Base-by-base conservation (phyloP, 2,113 vertebrate genomes). In the Rhabdomys dilectus region DNA sequence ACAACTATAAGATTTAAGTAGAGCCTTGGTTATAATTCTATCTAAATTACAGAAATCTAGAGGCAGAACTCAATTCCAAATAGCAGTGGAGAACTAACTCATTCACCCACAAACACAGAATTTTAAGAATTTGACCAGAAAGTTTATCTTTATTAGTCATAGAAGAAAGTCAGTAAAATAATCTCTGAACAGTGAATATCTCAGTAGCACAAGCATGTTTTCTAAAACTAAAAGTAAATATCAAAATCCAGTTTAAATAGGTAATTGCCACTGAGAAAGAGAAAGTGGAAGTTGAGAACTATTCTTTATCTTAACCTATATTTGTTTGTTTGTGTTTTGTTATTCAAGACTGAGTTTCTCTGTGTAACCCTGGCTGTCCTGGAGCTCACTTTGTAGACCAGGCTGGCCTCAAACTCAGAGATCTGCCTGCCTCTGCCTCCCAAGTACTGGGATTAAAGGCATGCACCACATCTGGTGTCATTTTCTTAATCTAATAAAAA, bases 401-500 rank as follows among this genome's bases (percentile, higher is more conserved):
- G 56, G 56, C 81, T 84, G n/a, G n/a, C 56, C 81, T 84, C 7
- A 7, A 42, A 84, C 13, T 84, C 53, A 4, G 56, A 58, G 7
- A 39, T 84, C 36, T 62, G 24, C 7, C 22, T 60, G n/a, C 80
- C 12, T 58, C 80, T 39, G 36, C n/a, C 53, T 82, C 80, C 80
- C 1, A 24, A 60, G 56, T 82, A 3, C 56, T 82, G 36, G 53
- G 36, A 82, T 22, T 60, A 82, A 82, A 82, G 22, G 36, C 4
- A 0, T 42, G n/a, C 3, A 1, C 6, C 13, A 84, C 7, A 60
- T 24, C 21, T 29, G n/a, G 81, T 3, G 4, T 84, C 34, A 58
- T 95, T 97, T 94, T 95, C 81, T 91, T 93, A 93, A 66, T 26
- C 34, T 51, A 86, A 9, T 88, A 93, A 93, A 93, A 84, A 48